These are phyloP conservation scores for Rhincodon typus DNA, from an alignment of 2,797 vertebrate genomes.

Conservation along the genomic window DNA sequence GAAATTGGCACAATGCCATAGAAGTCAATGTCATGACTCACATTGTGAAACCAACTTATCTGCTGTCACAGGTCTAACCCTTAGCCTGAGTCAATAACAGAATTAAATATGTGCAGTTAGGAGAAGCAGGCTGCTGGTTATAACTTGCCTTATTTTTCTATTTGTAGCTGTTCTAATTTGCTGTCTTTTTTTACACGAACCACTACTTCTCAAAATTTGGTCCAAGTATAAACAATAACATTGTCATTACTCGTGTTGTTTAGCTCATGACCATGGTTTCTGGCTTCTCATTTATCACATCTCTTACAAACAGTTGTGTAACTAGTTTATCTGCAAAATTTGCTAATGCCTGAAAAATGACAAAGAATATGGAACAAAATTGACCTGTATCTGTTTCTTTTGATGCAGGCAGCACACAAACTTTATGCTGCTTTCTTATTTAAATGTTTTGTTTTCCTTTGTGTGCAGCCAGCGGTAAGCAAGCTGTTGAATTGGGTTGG, in stretches of 20 bases:
- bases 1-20: not conserved
- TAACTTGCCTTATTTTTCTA: not conserved
- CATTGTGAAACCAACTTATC: not conserved
- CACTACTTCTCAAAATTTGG: not conserved
- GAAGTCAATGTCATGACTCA: not conserved
- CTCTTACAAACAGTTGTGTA: not conserved
- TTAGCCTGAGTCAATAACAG: not conserved
- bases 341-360: not conserved
- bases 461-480: not conserved
- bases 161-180: not conserved
- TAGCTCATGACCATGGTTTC: not conserved
- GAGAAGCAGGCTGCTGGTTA: not conserved
- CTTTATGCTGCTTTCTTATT: not conserved
- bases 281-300: not conserved
- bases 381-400: not conserved
- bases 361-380: not conserved
- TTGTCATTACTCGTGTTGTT: not conserved
- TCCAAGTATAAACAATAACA: not conserved
- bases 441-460: not conserved
- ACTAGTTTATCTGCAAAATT: not conserved
- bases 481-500: not conserved
- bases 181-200: not conserved
- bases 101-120: not conserved
- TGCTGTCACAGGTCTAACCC: not conserved
- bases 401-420: not conserved